Conservation (phyloP, 92 coral and sea anemone genomes). For the Paramuricea clavata region DNA sequence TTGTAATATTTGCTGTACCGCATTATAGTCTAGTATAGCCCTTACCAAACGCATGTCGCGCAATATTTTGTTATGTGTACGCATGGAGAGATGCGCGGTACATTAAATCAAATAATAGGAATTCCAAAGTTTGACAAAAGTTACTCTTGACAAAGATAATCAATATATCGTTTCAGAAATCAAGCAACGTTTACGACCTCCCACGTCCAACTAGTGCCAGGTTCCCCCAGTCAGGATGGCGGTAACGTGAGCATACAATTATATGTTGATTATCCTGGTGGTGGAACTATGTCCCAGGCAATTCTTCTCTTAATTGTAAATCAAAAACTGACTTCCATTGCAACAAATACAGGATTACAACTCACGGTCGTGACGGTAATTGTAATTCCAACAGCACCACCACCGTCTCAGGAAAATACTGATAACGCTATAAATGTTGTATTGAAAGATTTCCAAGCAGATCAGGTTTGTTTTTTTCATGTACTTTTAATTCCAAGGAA, state of each 20-base stretch:
- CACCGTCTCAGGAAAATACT: slow-evolving; percentile 4
- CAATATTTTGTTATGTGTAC: neutral
- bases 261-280: slow-evolving; percentile 30
- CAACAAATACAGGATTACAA: slow-evolving; percentile 4
- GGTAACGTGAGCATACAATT: neutral
- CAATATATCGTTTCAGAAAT: neutral
- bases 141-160: no score
- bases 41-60: neutral
- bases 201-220: neutral
- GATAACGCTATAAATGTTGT: neutral
- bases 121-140: no score
- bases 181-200: neutral
- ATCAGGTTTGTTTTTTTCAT: slow-evolving; percentile 19
- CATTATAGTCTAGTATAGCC: no score
- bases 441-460: slow-evolving; percentile 10
- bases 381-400: neutral
- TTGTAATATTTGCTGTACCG: no score
- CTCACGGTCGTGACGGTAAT: neutral
- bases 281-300: slow-evolving; percentile 11
- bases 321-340: neutral
- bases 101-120: no score
- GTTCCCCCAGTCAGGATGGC: slow-evolving; percentile 20
- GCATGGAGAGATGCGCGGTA: neutral
- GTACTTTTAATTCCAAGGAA: no score
- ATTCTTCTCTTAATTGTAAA: neutral